Percentiles rank a stretch among this genome's conserved stretches.
Evolutionary conservation across 2,888 invertebrate species (phyloP).

Genomic region (Melolontha melolontha): DNA sequence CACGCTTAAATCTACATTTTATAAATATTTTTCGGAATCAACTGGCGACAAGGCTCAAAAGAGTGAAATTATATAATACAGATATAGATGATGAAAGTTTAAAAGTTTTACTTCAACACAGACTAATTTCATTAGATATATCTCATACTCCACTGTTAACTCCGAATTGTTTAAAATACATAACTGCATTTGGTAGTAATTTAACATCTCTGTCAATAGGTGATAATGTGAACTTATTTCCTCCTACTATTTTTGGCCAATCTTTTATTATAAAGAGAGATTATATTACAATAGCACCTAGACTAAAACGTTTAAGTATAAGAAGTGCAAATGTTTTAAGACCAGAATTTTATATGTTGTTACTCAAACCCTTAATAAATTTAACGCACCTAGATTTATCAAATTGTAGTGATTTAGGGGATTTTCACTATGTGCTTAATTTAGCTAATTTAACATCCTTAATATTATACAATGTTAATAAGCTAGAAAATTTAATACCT

Average conservation of each 20-base stretch:
- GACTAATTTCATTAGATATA: slow-evolving; percentile 79
- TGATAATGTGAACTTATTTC: slow-evolving; percentile 73
- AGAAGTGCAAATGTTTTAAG: slow-evolving; percentile 68
- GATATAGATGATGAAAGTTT: slow-evolving; percentile 80
- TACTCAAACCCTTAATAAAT: slow-evolving; percentile 71
- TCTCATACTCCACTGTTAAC: slow-evolving; percentile 79
- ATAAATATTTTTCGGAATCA: slow-evolving; percentile 78
- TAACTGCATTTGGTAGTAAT: slow-evolving; percentile 78
- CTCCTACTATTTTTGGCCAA: slow-evolving; percentile 58
- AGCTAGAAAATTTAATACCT: slow-evolving; percentile 72
- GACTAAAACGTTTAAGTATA: slow-evolving; percentile 71
- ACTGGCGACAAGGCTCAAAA: slow-evolving; percentile 75
- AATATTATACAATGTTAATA: slow-evolving; percentile 84
- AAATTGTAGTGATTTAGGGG: slow-evolving; percentile 73
- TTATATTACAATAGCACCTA: slow-evolving; percentile 71
- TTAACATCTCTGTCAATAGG: slow-evolving; percentile 79
- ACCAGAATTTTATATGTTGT: slow-evolving; percentile 67
- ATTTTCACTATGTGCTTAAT: slow-evolving; percentile 69
- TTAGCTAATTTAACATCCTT: slow-evolving; percentile 79
- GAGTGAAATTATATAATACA: slow-evolving; percentile 78
- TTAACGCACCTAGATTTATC: slow-evolving; percentile 81
- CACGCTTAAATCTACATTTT: slow-evolving; percentile 73
- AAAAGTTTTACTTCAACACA: slow-evolving; percentile 78
- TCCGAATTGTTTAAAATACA: slow-evolving; percentile 72
- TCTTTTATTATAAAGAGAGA: slow-evolving; percentile 55